Conservation (phyloP, 2,888 invertebrate genomes). For the Amiota communis region DNA sequence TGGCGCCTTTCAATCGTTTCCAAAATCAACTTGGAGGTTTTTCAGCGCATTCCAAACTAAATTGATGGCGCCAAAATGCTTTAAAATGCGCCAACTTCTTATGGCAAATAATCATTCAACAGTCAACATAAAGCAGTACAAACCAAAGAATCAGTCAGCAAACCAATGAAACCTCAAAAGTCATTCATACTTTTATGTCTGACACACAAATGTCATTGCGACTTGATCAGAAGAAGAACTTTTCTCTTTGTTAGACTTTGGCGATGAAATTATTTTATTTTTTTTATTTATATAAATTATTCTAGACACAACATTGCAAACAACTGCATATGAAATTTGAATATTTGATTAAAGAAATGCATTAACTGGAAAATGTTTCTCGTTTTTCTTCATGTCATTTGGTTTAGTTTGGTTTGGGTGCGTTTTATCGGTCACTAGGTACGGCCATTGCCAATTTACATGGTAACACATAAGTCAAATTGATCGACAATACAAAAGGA, state of each 20-base stretch:
- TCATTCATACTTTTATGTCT: constrained; percentile 29
- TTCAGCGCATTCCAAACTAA: constrained; percentile 59
- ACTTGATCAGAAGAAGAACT: neutral
- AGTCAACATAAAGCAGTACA: neutral
- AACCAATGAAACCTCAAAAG: constrained; percentile 17
- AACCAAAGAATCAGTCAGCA: neutral
- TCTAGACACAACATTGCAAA: constrained; percentile 52
- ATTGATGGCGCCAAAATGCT: constrained; percentile 65
- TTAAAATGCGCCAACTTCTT: constrained; percentile 16
- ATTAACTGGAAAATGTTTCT: constrained; percentile 31
- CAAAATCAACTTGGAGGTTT: constrained; percentile 30
- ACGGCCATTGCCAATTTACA: constrained; percentile 11
- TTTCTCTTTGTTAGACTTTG: no score
- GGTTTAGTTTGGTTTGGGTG: constrained; percentile 39
- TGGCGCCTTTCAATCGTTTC: constrained; percentile 57
- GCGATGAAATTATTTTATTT: no score
- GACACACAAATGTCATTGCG: constrained; percentile 26
- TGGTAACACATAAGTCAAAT: constrained; percentile 18
- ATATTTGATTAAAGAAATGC: constrained; percentile 57
- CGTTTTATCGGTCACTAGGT: constrained; percentile 64
- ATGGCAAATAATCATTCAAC: constrained; percentile 12
- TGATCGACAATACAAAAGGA: constrained; percentile 12
- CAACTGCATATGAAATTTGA: constrained; percentile 62
- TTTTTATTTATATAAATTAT: constrained; percentile 51
- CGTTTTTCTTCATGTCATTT: neutral